Percentiles rank a stretch among this genome's conserved stretches.
Conservation (phyloP, 2,888 invertebrate species). For the Deroplatys truncata region DNA sequence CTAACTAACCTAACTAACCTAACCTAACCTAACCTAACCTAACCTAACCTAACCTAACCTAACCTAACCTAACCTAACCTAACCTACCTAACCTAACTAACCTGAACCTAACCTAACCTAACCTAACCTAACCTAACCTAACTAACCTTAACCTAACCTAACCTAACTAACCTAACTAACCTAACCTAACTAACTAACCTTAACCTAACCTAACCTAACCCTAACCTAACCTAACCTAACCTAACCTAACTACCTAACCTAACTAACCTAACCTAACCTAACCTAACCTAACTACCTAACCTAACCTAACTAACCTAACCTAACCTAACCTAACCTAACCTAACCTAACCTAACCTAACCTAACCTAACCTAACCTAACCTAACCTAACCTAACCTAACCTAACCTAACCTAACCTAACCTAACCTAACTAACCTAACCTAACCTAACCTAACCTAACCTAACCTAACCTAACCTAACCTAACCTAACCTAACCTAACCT, state of each 20-base stretch:
- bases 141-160: no score
- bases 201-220: no score
- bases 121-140: no score
- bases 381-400: neutral
- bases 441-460: slow-evolving; percentile 10
- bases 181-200: no score
- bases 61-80: no score
- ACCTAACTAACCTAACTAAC: no score
- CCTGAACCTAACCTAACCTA: no score
- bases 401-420: neutral
- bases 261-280: no score
- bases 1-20: no score
- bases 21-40: no score
- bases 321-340: slow-evolving; percentile 30
- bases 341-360: slow-evolving; percentile 29
- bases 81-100: no score
- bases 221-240: neutral
- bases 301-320: slow-evolving; percentile 22
- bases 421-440: slow-evolving; percentile 16
- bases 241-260: slow-evolving; percentile 23
- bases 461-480: slow-evolving; percentile 22
- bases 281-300: slow-evolving; percentile 21
- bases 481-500: slow-evolving; percentile 26
- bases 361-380: slow-evolving; percentile 24
- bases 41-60: no score